phyloP scores from a whole-genome alignment of 2,113 vertebrate genomes.

The Hippocampus abdominalis region DNA sequence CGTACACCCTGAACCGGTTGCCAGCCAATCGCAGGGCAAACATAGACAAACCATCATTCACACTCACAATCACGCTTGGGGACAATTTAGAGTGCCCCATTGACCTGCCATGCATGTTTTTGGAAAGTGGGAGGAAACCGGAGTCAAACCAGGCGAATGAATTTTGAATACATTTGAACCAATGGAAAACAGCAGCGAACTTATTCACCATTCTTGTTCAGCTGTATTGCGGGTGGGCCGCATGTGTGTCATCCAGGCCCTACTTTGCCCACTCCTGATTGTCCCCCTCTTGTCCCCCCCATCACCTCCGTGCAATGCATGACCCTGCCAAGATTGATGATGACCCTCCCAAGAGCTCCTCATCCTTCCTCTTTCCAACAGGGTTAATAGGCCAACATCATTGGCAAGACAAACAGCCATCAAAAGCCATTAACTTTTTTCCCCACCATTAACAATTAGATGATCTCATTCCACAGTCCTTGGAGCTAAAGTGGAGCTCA shows the following conservation, averaged over 20 bases:
- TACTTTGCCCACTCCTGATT: constrained; percentile 11
- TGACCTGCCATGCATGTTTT: too few relatives aligned
- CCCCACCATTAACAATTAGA: constrained; percentile 33
- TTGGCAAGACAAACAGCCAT: constrained; percentile 51
- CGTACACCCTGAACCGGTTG: too few relatives aligned
- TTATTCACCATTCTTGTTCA: background rate
- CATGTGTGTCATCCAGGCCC: background rate
- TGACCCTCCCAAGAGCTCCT: constrained; percentile 11
- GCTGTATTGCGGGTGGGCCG: background rate
- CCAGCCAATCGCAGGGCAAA: too few relatives aligned
- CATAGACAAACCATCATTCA: too few relatives aligned
- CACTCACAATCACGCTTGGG: too few relatives aligned
- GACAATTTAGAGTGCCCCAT: too few relatives aligned
- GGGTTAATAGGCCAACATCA: constrained; percentile 38
- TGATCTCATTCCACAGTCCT: constrained; percentile 26
- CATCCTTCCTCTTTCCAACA: constrained; percentile 1
- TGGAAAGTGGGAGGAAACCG: too few relatives aligned
- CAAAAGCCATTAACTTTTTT: constrained; percentile 43
- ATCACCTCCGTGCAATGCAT: constrained; percentile 42
- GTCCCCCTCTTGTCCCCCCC: background rate
- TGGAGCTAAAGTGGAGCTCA: background rate
- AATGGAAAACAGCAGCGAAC: background rate
- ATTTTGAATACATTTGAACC: background rate
- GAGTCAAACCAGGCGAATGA: too few relatives aligned
- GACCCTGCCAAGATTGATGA: constrained; percentile 37